Evolutionary conservation across 2,113 vertebrate genomes (phyloP).

Genomic region (Ellobius talpinus): DNA sequence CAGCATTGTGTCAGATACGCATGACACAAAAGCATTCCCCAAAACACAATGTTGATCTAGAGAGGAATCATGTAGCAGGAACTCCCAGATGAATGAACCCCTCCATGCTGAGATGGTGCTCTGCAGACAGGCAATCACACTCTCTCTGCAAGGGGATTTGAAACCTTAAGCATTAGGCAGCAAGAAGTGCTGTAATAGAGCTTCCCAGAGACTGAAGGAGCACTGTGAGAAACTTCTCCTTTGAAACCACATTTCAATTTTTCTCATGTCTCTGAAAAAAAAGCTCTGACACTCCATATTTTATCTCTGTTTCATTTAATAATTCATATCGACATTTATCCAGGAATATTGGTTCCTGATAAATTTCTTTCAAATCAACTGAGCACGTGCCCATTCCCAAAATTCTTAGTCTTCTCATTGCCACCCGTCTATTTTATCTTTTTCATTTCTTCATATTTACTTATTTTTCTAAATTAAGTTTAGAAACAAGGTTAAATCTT

Average conservation of each 20-base stretch:
- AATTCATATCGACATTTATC: conserved; percentile 82
- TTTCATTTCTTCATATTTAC: neutral
- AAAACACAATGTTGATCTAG: conserved; percentile 48
- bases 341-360: conserved; percentile 51
- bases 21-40: conserved; percentile 27
- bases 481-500: neutral
- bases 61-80: conserved; percentile 20
- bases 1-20: neutral
- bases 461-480: conserved; percentile 41
- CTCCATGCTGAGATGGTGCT: neutral
- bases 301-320: conserved; percentile 83
- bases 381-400: conserved; percentile 49
- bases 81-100: conserved; percentile 42
- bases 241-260: conserved; percentile 82
- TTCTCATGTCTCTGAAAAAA: conserved; percentile 65
- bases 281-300: conserved; percentile 81
- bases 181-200: conserved; percentile 74
- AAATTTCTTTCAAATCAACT: conserved; percentile 64
- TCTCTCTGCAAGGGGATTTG: conserved; percentile 66
- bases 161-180: conserved; percentile 62
- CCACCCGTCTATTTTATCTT: neutral
- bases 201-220: conserved; percentile 75
- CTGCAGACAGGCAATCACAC: conserved; percentile 21
- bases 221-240: conserved; percentile 61
- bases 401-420: neutral